Percentiles rank a stretch among this genome's conserved stretches.
phyloP scores from a whole-genome alignment of 2,113 vertebrate species.

The Poeciliopsis prolifica region DNA sequence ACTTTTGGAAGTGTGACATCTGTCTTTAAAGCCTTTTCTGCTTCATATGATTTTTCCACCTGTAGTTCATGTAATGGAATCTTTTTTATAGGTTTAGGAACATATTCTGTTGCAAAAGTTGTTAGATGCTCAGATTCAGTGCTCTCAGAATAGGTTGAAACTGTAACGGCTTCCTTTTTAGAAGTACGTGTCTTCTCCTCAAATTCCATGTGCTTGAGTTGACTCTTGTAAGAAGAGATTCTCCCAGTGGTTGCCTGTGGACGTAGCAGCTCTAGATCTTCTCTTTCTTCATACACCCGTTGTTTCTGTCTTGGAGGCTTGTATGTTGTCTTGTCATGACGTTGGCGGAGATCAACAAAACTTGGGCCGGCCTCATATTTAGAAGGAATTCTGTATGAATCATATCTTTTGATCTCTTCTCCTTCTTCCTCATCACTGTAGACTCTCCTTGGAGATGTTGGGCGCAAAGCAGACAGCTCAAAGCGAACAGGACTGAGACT shows the following conservation, averaged over 20 bases:
- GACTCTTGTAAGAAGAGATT: conserved; percentile 87
- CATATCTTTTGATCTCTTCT: conserved; percentile 83
- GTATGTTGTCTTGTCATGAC: conserved; percentile 87
- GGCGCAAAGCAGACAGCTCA: conserved; percentile 89
- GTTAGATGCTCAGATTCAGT: conserved; percentile 79
- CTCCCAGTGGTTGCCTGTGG: conserved; percentile 84
- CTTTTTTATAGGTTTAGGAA: conserved; percentile 87
- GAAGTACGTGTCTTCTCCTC: conserved; percentile 87
- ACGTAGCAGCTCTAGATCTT: conserved; percentile 93
- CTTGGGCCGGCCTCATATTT: conserved; percentile 89
- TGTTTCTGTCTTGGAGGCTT: conserved; percentile 86
- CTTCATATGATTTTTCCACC: conserved; percentile 82
- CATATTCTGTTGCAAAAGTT: conserved; percentile 80
- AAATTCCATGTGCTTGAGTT: conserved; percentile 88
- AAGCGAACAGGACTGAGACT: conserved; percentile 93
- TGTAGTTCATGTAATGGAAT: conserved; percentile 69
- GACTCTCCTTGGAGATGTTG: conserved; percentile 81
- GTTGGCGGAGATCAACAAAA: conserved; percentile 88
- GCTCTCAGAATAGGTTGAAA: conserved; percentile 80
- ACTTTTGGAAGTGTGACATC: conserved; percentile 86
- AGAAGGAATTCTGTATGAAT: conserved; percentile 89
- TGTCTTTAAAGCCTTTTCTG: conserved; percentile 84
- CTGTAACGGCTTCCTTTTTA: conserved; percentile 82
- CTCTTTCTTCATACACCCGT: conserved; percentile 89
- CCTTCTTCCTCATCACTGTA: conserved; percentile 81